Percentiles rank a stretch among this genome's conserved stretches.
These are phyloP conservation scores for Fringilla coelebs DNA, from an alignment of 2,797 vertebrate species.

Conservation along the genomic window DNA sequence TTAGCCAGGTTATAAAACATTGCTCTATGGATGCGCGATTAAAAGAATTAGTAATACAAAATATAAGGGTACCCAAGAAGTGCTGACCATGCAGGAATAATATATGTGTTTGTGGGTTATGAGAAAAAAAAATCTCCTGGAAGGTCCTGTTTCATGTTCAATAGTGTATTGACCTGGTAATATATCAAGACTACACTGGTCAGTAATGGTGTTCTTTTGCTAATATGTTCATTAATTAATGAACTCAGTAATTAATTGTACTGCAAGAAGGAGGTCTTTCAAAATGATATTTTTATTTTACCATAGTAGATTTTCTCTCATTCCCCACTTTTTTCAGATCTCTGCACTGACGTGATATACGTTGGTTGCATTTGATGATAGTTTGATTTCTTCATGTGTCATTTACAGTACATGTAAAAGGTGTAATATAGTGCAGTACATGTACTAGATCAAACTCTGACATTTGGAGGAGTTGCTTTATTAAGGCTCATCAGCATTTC, in stretches of 20 bases:
- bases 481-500: constrained; percentile 23
- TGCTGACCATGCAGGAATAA: constrained; percentile 69
- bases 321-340: background rate
- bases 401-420: background rate
- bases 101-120: constrained; percentile 56
- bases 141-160: constrained; percentile 70
- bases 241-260: constrained; percentile 68
- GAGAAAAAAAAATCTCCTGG: constrained; percentile 45
- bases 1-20: constrained; percentile 62
- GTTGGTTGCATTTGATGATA: background rate
- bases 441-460: background rate
- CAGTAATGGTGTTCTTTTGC: constrained; percentile 68
- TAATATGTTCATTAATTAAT: constrained; percentile 76
- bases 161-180: constrained; percentile 69
- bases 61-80: constrained; percentile 60
- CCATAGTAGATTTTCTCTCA: background rate
- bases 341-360: background rate
- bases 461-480: background rate
- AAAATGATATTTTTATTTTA: background rate
- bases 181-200: constrained; percentile 63
- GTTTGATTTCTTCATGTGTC: background rate
- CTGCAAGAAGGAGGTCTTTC: background rate
- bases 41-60: constrained; percentile 68
- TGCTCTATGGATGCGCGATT: constrained; percentile 36
- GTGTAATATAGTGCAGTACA: background rate